Conservation (phyloP, 2,797 vertebrate genomes). For the Glyptemys insculpta region DNA sequence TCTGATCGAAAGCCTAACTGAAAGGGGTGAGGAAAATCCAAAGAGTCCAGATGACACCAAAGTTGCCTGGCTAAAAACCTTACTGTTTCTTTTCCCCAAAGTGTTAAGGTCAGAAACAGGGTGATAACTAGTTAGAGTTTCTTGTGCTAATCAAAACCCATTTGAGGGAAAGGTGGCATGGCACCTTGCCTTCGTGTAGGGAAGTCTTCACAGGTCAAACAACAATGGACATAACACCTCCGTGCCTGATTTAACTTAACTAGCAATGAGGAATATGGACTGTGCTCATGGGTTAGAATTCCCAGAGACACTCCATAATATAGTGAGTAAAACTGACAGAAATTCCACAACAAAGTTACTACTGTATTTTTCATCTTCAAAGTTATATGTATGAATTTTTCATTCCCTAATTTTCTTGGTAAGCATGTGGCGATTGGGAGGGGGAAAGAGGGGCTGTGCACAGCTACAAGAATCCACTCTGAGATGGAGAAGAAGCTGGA, state of each 20-base stretch:
- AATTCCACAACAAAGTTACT: not conserved
- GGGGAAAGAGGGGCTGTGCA: not conserved
- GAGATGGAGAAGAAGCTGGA: not conserved
- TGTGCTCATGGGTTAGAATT: not conserved
- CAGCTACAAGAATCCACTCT: not conserved
- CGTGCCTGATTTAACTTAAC: not conserved
- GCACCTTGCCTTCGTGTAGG: not conserved
- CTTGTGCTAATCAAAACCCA: not conserved
- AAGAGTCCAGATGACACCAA: not conserved
- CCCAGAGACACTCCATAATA: not conserved
- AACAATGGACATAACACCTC: not conserved
- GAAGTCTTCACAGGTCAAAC: not conserved
- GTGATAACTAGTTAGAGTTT: not conserved
- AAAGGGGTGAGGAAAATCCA: not conserved
- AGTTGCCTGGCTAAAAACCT: not conserved
- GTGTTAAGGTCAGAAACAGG: not conserved
- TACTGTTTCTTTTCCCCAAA: not conserved
- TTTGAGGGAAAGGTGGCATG: not conserved
- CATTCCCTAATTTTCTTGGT: not conserved
- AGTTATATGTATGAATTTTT: conserved; percentile 2
- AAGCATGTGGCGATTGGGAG: not conserved
- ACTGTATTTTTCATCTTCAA: not conserved
- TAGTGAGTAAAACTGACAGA: conserved; percentile 35
- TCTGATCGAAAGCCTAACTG: not conserved
- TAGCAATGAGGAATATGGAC: not conserved